Evolutionary conservation across 2,113 vertebrate genomes (phyloP).

Genomic region (Campylorhamphus procurvoides): DNA sequence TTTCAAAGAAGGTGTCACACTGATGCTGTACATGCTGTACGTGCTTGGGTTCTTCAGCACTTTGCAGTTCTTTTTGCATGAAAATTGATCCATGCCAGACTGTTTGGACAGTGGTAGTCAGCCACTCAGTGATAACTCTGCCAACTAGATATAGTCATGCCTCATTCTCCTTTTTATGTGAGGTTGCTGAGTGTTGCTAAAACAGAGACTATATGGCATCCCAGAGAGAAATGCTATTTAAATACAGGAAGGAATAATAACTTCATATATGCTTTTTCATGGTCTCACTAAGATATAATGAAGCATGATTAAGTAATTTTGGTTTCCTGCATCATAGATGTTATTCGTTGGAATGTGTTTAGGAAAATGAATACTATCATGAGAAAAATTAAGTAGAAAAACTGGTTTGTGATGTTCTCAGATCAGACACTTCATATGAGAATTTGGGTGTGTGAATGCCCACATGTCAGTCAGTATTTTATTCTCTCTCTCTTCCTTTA

Average conservation of each 20-base stretch:
- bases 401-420: conserved; percentile 4
- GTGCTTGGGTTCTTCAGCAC: background rate
- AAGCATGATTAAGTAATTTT: background rate
- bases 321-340: background rate
- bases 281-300: background rate
- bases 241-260: background rate
- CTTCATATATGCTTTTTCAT: background rate
- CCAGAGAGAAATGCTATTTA: background rate
- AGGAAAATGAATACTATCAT: conserved; percentile 3
- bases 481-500: background rate
- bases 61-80: background rate
- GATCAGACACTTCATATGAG: background rate
- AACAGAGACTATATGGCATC: background rate
- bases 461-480: background rate
- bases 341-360: background rate
- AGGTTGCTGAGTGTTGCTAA: background rate
- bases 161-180: background rate
- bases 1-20: background rate
- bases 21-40: background rate
- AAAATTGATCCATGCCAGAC: background rate
- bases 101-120: background rate
- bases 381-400: conserved; percentile 30
- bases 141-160: background rate
- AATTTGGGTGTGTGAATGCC: background rate
- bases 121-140: background rate